Evolutionary conservation across 2,113 vertebrate species (phyloP), one percentile per base, ranked within the genome.

Genomic region (Penelope pileata): DNA sequence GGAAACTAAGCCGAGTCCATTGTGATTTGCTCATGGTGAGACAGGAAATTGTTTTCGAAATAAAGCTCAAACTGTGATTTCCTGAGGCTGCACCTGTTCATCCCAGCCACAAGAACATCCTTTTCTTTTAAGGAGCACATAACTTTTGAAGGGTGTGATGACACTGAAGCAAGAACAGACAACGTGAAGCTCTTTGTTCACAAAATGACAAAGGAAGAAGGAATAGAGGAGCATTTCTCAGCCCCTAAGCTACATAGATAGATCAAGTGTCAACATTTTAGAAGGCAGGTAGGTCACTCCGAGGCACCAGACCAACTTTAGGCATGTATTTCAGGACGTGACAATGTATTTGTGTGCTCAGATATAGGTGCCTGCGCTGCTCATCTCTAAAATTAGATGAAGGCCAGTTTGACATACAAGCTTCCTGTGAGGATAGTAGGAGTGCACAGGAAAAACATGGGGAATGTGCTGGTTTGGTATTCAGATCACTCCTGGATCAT

Each of bases 31-130:
- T 92, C 2, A 0, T 40, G 64, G 54, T 60, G 53, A 94, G 69
- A 45, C 60, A 90, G 93, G 78, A 96, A 95, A 84, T 48, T 32
- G 24, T 14, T 87, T 86, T 84, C 60, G 51, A 87, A 93, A 90
- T 84, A 73, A 47, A 75, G 17, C 45, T 43, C 6, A 8, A 59
- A 50, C 34, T 75, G 60, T 36, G 73, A 68, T 91, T 81, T 93
- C 93, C 70, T 70, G 69, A 90, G 36, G 45, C 54, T 64, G 34
- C 78, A 86, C 90, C 80, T 91, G 67, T 34, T 77, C 73, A 21
- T 73, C 47, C 29, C 16, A 75, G 9, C 36, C 54, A 30, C 42
- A 51, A 78, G 56, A 51, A 4, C 42, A 42, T 47, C 66, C 5
- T 53, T 73, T 82, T 84, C 36, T 38, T 60, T 69, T 13, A 70